Evolutionary conservation across 2,888 invertebrate species (phyloP), one percentile per base, ranked within the genome.

Genomic region (Ichneumon xanthorius): DNA sequence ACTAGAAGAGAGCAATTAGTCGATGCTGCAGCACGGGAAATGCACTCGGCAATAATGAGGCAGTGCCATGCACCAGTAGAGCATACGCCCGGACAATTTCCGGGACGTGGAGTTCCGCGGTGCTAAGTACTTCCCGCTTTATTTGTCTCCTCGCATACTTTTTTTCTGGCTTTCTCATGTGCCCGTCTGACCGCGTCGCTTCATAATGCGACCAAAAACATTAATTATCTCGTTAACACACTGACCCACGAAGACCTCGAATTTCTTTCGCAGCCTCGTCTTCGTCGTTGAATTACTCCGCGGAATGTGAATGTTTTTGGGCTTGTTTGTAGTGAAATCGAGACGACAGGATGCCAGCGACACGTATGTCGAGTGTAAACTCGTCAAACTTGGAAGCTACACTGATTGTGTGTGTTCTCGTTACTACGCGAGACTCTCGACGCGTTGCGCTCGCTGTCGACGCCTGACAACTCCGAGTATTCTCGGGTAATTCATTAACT

Each of bases 1-100:
- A 85, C 45, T 48, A 71, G 71, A 55, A 80, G 84, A 82, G 79
- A 85, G 90, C 91, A 92, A 92, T 92, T 92, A 92, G 90, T 91
- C 89, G 71, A 75, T 58, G 53, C 53, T 65, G 22, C 72, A 11
- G 50, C 48, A 89, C 88, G 89, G 89, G 89, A 90, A 89, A 90
- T 88, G 89, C 90, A 88, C 87, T 87, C 86, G 87, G 89, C 67
- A 78, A 82, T 85, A 85, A 85, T 82, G 82, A 85, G 75, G 40
- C 79, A 72, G 71, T 65, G 50, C 80, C 73, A 73, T 81, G 55
- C 79, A 80, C 65, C 71, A 50, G 72, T 84, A 67, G 19, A 85
- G 37, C 71, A 76, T 76, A 79, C 82, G 79, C 75, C 75, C 48
- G 33, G 50, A 79, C 75, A 83, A 80, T 87, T 90, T 91, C 90